Evolutionary conservation across 2,113 vertebrate genomes (phyloP).

Genomic region (Pagrus major): DNA sequence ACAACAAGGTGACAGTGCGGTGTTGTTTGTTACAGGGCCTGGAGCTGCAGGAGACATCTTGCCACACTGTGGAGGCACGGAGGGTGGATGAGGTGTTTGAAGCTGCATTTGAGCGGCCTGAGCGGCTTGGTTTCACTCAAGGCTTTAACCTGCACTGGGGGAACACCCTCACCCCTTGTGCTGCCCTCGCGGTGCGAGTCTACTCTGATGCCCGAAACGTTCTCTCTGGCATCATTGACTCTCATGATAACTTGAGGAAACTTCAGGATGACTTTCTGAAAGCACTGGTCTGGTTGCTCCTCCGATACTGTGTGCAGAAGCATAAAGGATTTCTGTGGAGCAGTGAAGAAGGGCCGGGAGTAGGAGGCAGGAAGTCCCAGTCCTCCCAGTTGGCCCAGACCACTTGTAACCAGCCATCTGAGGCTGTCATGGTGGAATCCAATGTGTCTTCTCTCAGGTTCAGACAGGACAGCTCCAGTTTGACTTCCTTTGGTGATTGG

Average conservation of each 20-base stretch:
- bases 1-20: background rate
- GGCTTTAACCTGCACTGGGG: conserved; percentile 93
- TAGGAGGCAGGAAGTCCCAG: conserved; percentile 75
- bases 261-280: conserved; percentile 95
- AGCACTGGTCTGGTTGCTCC: conserved; percentile 92
- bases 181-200: conserved; percentile 88
- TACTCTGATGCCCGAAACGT: conserved; percentile 95
- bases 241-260: conserved; percentile 92
- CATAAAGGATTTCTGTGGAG: conserved; percentile 72
- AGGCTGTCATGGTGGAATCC: conserved; percentile 65
- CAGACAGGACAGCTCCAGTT: conserved; percentile 84
- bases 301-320: conserved; percentile 86
- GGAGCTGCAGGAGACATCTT: conserved; percentile 98
- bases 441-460: conserved; percentile 75
- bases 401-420: conserved; percentile 62
- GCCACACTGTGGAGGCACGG: conserved; percentile 95
- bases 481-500: conserved; percentile 91
- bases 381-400: conserved; percentile 80
- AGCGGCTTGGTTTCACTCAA: conserved; percentile 81
- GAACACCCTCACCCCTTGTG: conserved; percentile 92
- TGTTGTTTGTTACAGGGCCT: conserved; percentile 87
- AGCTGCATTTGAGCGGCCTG: conserved; percentile 89
- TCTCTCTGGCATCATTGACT: conserved; percentile 96
- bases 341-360: conserved; percentile 73
- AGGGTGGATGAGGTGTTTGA: conserved; percentile 96